Evolutionary conservation across 53 echinoderm and acorn worm species (phyloP).

Genomic region (Patiria pectinifera): DNA sequence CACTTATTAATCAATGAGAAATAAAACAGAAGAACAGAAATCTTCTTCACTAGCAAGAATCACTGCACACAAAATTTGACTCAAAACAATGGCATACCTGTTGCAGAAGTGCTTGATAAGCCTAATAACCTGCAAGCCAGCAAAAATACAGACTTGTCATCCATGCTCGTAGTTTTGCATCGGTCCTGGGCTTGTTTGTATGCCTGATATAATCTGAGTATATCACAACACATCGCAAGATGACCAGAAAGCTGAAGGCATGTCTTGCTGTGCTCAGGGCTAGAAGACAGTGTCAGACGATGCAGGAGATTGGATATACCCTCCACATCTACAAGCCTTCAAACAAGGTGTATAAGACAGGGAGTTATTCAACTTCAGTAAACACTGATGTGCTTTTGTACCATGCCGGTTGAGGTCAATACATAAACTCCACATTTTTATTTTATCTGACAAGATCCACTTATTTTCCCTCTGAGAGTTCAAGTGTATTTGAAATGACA

Average conservation of each 20-base stretch:
- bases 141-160: not conserved
- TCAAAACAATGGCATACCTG: constrained; percentile 20
- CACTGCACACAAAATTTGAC: no score
- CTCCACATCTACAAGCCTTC: constrained; percentile 63
- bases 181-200: constrained; percentile 48
- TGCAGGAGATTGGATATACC: constrained; percentile 62
- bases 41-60: no score
- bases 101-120: constrained; percentile 39
- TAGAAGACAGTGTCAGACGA: constrained; percentile 10
- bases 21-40: no score
- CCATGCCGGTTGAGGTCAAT: no score
- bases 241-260: constrained; percentile 61
- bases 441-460: no score
- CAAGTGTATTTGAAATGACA: no score
- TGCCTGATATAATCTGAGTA: constrained; percentile 54
- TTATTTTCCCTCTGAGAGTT: no score
- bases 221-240: constrained; percentile 61
- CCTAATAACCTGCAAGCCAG: constrained; percentile 29
- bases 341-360: not conserved
- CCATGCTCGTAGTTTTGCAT: not conserved
- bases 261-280: constrained; percentile 39
- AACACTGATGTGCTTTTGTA: no score
- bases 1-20: no score
- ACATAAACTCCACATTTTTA: no score
- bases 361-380: not conserved